Base-by-base conservation (phyloP, 1,140 invertebrate genomes). In the Drosophila nebulosa region DNA sequence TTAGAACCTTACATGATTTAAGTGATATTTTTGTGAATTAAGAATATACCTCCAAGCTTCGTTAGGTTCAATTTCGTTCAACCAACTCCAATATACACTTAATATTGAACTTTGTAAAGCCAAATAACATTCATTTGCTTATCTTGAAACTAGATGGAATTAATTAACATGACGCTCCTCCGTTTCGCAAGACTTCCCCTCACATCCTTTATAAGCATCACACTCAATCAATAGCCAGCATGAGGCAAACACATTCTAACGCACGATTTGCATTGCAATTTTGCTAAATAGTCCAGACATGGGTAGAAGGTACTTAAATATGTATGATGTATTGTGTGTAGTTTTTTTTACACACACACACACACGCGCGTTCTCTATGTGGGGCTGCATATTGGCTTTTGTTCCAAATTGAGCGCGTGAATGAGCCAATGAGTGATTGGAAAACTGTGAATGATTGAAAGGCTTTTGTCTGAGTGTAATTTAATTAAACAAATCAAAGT, bases 401-500 rank as follows among this genome's bases (percentile, higher is more conserved):
- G 74, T 69, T 81, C 52, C 65, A 76, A 60, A 63, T 80, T 81
- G 62, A 59, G 62, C 70, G 80, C 80, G 76, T 81, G 83, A 86
- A 88, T 81, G 78, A 81, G 83, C 81, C 81, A 86, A 86, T 86
- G 81, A 88, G 74, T 86, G 81, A 86, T 86, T 86, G 81, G 64
- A 78, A 74, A 88, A 74, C 83, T 88, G 83, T 86, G 83, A 86
- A 86, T 88, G 81, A 86, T 86, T 88, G 81, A 86, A 55, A 86
- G 74, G 83, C 81, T 74, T 86, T 78, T 86, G 81, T 88, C 70
- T 78, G 83, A 86, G 78, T 81, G 83, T 86, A 86, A 86, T 86
- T 86, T 86, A 86, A 86, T 86, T 86, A 86, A 86, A 86, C 81
- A 86, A 86, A 86, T 86, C 81, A 86, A 81, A 69, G 74, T 77